Conservation (phyloP, 2,113 vertebrate species). For the Saiga tatarica region DNA sequence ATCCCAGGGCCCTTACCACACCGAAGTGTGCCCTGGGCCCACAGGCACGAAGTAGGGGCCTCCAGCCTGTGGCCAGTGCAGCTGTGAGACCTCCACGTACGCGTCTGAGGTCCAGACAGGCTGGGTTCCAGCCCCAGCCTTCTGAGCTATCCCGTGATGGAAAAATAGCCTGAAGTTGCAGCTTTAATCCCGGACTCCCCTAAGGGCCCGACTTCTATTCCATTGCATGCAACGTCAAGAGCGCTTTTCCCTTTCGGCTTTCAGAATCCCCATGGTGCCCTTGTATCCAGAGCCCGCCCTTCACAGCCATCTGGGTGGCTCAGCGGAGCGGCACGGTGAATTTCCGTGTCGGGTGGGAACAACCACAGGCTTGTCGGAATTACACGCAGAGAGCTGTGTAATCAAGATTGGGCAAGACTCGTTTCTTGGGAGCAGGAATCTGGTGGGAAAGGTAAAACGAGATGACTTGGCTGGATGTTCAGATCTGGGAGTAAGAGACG, state of each 20-base stretch:
- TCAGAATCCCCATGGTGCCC: neutral
- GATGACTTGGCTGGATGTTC: constrained; percentile 27
- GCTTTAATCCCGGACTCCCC: neutral
- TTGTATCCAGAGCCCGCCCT: constrained; percentile 27
- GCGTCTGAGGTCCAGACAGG: fast-evolving
- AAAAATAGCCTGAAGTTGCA: neutral
- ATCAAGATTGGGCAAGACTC: constrained; percentile 36
- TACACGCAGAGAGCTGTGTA: constrained; percentile 17
- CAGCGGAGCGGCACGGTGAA: neutral
- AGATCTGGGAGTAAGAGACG: constrained; percentile 42
- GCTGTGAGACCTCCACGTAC: fast-evolving
- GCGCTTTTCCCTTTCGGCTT: neutral
- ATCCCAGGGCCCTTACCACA: fast-evolving
- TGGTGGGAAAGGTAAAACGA: constrained; percentile 65
- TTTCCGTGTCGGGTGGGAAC: constrained; percentile 34
- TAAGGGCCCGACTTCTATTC: neutral
- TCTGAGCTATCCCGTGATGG: fast-evolving
- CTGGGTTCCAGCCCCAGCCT: neutral
- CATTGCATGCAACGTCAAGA: fast-evolving
- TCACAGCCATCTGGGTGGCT: constrained; percentile 55
- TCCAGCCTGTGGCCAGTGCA: neutral
- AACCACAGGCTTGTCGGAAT: constrained; percentile 60
- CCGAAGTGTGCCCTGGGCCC: neutral
- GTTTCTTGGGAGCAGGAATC: constrained; percentile 11
- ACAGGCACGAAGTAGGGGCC: neutral